Evolutionary conservation across 2,888 invertebrate species (phyloP).

Genomic region (Callimorpha dominula): DNA sequence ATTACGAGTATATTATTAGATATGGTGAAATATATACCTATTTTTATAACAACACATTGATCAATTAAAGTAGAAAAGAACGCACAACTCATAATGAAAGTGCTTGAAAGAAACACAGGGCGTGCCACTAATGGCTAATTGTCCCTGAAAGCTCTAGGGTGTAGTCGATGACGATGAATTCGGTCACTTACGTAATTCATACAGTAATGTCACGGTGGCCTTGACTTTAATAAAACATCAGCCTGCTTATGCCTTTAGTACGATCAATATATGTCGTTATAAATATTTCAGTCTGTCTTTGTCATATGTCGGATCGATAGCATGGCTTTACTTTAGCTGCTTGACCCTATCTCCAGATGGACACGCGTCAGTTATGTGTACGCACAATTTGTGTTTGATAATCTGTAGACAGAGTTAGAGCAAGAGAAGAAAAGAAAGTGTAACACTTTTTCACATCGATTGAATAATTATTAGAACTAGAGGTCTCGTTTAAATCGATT

Average conservation of each 20-base stretch:
- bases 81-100: slow-evolving; percentile 28
- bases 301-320: background rate
- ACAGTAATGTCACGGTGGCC: slow-evolving; percentile 35
- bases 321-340: background rate
- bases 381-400: no score
- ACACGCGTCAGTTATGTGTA: background rate
- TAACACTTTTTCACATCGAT: no score
- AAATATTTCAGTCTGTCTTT: background rate
- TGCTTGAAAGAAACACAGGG: slow-evolving; percentile 38
- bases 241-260: background rate
- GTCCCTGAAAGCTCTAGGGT: slow-evolving; percentile 60
- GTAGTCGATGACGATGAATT: slow-evolving; percentile 49
- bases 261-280: slow-evolving; percentile 12
- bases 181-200: slow-evolving; percentile 51
- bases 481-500: no score
- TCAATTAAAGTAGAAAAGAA: slow-evolving; percentile 10
- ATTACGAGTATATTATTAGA: background rate
- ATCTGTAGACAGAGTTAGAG: no score
- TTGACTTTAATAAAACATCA: slow-evolving; percentile 37
- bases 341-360: background rate
- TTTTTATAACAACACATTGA: background rate
- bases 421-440: no score
- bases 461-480: no score
- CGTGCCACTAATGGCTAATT: slow-evolving; percentile 59
- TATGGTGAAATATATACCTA: background rate